phyloP scores from a whole-genome alignment of 2,888 invertebrate species.

The Andrena praecox region DNA sequence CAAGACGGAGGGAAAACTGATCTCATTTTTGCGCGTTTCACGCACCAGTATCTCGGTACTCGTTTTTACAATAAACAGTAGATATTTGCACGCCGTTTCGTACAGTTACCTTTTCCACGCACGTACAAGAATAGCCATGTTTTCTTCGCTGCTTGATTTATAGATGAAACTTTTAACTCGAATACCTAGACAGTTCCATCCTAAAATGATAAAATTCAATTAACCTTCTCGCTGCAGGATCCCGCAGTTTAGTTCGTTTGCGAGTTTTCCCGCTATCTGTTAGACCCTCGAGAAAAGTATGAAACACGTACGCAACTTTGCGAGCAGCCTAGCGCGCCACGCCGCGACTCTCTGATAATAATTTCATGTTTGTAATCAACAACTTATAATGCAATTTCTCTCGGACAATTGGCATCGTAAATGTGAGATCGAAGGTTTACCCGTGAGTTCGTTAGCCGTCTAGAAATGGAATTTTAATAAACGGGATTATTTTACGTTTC shows the following conservation, averaged over 20 bases:
- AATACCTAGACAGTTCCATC: background rate
- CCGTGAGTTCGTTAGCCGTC: too few species aligned
- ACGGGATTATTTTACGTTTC: background rate
- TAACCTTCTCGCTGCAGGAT: slow-evolving; percentile 10
- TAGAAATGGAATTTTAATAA: background rate
- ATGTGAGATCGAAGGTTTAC: background rate
- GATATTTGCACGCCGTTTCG: background rate
- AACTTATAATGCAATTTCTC: background rate
- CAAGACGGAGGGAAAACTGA: background rate
- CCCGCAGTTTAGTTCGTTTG: background rate
- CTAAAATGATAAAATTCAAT: slow-evolving; percentile 33
- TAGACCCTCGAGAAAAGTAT: slow-evolving; percentile 23
- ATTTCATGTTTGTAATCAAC: background rate
- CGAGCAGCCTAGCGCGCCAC: background rate
- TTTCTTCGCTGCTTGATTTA: background rate
- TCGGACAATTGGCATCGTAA: background rate
- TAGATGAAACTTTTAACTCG: background rate
- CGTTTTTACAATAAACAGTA: background rate
- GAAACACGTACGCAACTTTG: slow-evolving; percentile 29
- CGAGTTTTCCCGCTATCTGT: slow-evolving; percentile 12
- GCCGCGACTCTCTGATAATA: too few species aligned
- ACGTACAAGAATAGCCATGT: background rate
- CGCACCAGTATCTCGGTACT: background rate
- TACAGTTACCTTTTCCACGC: background rate
- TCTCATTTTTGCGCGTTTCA: background rate